These are phyloP conservation scores for Engystomops pustulosus DNA, from an alignment of 2,113 vertebrate species.

Conservation along the genomic window DNA sequence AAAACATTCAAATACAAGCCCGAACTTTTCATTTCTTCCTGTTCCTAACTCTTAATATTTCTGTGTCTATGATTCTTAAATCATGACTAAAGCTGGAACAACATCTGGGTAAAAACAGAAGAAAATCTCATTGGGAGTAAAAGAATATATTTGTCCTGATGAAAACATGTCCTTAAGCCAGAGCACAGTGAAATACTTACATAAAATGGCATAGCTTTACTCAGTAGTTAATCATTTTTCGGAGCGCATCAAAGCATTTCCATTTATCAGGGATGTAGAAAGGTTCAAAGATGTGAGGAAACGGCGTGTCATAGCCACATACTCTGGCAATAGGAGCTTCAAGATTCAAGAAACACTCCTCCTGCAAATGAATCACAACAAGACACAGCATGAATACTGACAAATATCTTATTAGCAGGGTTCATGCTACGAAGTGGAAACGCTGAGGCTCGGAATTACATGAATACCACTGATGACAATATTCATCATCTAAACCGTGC, in stretches of 20 bases:
- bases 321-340: conserved; percentile 95
- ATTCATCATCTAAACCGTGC: conserved; percentile 22
- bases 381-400: conserved; percentile 42
- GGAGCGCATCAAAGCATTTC: conserved; percentile 96
- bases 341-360: conserved; percentile 96
- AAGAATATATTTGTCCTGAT: conserved; percentile 1
- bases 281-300: conserved; percentile 95
- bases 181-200: conserved; percentile 44
- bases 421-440: conserved; percentile 14
- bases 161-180: not conserved
- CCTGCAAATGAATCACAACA: conserved; percentile 73
- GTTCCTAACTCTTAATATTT: not conserved
- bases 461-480: conserved; percentile 29
- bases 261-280: conserved; percentile 99
- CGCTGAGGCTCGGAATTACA: conserved; percentile 13
- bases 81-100: not conserved
- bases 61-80: not conserved
- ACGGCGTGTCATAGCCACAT: conserved; percentile 97
- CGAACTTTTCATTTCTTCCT: too few relatives aligned
- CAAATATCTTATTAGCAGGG: conserved; percentile 27
- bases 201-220: not conserved
- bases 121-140: not conserved
- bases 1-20: too few relatives aligned
- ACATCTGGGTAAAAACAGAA: conserved; percentile 1
- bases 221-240: conserved; percentile 96